Evolutionary conservation across 2,113 vertebrate genomes (phyloP), one percentile per base, ranked within the genome.

Genomic region (Ictidomys tridecemlineatus): DNA sequence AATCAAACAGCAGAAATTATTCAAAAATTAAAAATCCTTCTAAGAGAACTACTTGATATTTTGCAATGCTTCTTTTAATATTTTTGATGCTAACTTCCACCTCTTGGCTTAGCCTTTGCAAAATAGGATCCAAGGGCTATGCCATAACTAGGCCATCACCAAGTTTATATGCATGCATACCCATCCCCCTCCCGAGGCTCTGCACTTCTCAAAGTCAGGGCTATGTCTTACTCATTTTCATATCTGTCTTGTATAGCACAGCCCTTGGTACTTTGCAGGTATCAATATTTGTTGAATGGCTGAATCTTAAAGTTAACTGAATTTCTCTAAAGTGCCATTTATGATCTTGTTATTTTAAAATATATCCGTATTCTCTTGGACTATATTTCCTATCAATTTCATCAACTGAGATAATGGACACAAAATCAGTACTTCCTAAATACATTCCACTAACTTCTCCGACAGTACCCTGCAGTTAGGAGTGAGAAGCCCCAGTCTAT

Each of bases 1-100:
- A 84, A 94, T 90, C 37, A 95, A 51, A 91, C 30, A 79, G 89
- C 32, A 92, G 10, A 90, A 80, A 12, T 78, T 34, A 56, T 22
- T 0, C 84, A 92, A 83, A 51, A 97, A 87, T 3, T 83, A 20
- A 88, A 84, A 89, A 70, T 48, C 12, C 22, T 72, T 72, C 58
- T 74, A 88, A 87, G 72, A 86, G 34, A 93, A 83, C 45, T 72
- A 82, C 34, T 88, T 30, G 14, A 14, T 80, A 73, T 53, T 94
- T 97, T 85, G 16, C 45, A 69, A 56, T 20, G 77, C 61, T 79
- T 90, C 72, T 45, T 72, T 78, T 93, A 80, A 51, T 45, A 73
- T 32, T 85, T 72, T 70, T 9, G 1, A 8, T 20, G 51, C 53
- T 72, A 63, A 85, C 45, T 70, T 77, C 30, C 28, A 95, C 13